phyloP scores from a whole-genome alignment of 2,888 invertebrate genomes.

The Liopterus haemorrhoidalis region DNA sequence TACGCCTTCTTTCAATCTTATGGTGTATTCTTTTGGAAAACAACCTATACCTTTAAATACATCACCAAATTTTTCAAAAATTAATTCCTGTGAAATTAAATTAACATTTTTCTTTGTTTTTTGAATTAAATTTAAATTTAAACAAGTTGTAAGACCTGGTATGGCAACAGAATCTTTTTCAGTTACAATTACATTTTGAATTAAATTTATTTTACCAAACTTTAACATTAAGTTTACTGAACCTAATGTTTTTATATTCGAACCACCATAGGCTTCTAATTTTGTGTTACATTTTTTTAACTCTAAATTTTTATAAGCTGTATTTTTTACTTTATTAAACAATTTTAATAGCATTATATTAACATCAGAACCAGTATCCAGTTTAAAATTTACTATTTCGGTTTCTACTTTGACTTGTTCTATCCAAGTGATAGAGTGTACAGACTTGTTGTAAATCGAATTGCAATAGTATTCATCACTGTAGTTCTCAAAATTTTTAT shows the following conservation, averaged over 20 bases:
- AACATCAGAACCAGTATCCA: slow-evolving; percentile 7
- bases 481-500: no score
- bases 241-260: slow-evolving; percentile 1
- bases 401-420: no score
- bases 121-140: slow-evolving; percentile 1
- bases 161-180: neutral
- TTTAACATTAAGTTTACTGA: neutral
- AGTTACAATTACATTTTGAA: neutral
- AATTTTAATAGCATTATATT: neutral
- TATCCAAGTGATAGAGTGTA: no score
- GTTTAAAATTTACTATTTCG: slow-evolving; percentile 3
- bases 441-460: no score
- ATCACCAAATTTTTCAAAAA: slow-evolving; percentile 13
- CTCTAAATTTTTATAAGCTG: neutral
- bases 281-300: neutral
- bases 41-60: slow-evolving; percentile 19
- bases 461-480: no score
- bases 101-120: slow-evolving; percentile 5
- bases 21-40: slow-evolving; percentile 9
- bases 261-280: slow-evolving; percentile 7
- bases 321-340: neutral
- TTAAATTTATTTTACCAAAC: neutral
- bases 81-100: slow-evolving; percentile 1
- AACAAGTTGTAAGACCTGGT: neutral
- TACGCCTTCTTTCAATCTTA: slow-evolving; percentile 14